Percentiles rank a stretch among this genome's conserved stretches.
Conservation (phyloP, 2,888 invertebrate genomes). For the Pseudococcus jackbeardsleyi region DNA sequence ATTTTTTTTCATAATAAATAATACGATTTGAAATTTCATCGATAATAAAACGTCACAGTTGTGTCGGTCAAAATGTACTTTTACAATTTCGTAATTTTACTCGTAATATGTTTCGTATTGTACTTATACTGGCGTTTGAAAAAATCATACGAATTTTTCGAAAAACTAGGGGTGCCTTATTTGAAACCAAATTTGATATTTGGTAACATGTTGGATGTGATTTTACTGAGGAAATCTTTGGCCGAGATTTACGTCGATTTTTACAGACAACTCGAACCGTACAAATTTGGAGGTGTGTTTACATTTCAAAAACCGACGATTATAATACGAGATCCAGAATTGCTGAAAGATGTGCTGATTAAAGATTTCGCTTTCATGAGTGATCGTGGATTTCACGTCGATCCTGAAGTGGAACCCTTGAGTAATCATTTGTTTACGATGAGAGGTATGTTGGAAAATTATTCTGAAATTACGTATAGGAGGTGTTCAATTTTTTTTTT, state of each 20-base stretch:
- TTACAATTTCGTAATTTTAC: background rate
- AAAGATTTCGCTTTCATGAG: background rate
- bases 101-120: background rate
- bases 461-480: too few species aligned
- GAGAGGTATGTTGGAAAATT: slow-evolving; percentile 68
- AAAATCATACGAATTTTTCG: background rate
- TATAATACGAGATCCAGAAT: slow-evolving; percentile 21
- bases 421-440: background rate
- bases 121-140: background rate
- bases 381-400: slow-evolving; percentile 66
- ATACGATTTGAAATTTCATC: too few species aligned
- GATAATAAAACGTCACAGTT: too few species aligned
- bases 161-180: slow-evolving; percentile 2
- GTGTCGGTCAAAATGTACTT: background rate
- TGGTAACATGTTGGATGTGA: background rate
- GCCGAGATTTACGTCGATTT: background rate
- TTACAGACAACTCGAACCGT: background rate
- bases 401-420: background rate
- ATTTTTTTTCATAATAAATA: too few species aligned
- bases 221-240: slow-evolving; percentile 7
- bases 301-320: background rate
- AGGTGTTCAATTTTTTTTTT: too few species aligned
- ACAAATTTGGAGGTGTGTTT: slow-evolving; percentile 2
- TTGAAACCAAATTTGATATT: slow-evolving; percentile 19
- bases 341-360: slow-evolving; percentile 8